Base-by-base conservation (phyloP, 1,140 invertebrate species). In the Megalonaias nervosa region DNA sequence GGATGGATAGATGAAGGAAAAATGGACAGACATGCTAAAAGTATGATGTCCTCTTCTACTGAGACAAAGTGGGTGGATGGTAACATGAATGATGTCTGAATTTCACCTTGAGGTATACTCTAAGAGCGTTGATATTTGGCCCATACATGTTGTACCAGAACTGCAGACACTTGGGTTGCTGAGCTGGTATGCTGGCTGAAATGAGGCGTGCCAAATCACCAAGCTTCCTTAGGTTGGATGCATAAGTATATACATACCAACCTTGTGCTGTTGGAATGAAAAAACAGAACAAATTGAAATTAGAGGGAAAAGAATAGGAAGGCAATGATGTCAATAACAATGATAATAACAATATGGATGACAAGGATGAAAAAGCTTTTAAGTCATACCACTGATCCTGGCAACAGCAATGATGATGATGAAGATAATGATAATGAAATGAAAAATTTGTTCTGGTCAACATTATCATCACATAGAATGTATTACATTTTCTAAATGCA, bases 151-250 rank as follows among this genome's bases (percentile, higher is more conserved):
- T 88, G 81, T 91, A 91, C 82, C 84, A 90, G 83, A 90, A 89
- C 64, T 80, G 71, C 3, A 90, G 67, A 75, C 88, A 90, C 15
- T 82, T 67, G 4, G 62, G 64, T 23, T 72, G 21, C n/a, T 74
- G 68, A 31, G 74, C 70, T 31, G 81, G 61, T 23, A 90, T 81
- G 31, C 16, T 21, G 0, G 92, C 90, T 75, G 94, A 94, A 5
- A 93, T 89, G 0, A 96, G 92, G 13, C 95, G 92, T 0, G 95
- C 95, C 0, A 93, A 94, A 80, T 95, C 94, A 85, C 87, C 85
- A 6, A 71, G 75, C 61, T 74, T 79, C 38, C 82, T 59, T 48
- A 82, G 85, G 61, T 67, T 66, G 9, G 84, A 86, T 12, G 87
- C 71, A 74, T 90, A 87, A 55, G 90, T 87, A 74, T 85, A 90